A percentile compares a stretch with the other conserved stretches of the same genome.
Conservation (phyloP, 1,140 invertebrate species). For the Meloidogyne floridensis region DNA sequence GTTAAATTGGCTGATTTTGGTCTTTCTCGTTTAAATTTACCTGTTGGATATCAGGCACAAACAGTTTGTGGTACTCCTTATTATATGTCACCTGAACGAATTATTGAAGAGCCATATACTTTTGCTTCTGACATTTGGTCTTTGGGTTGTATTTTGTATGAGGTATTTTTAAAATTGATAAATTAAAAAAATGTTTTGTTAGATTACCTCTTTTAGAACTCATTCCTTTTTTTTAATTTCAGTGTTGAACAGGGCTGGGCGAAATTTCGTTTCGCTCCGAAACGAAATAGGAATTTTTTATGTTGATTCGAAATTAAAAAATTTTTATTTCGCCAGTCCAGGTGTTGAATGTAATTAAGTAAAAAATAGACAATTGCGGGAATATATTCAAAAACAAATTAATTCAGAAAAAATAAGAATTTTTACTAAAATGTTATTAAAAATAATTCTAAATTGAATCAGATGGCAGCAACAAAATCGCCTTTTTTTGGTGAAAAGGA, state of each 20-base stretch:
- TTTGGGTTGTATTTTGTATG: conserved; percentile 44
- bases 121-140: conserved; percentile 37
- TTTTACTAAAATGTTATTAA: neutral
- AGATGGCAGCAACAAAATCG: conserved; percentile 38
- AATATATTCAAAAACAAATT: too few species aligned
- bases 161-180: conserved; percentile 9
- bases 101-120: conserved; percentile 28
- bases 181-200: too few species aligned
- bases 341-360: too few species aligned
- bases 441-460: neutral
- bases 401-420: neutral
- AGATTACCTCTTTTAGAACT: too few species aligned
- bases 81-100: conserved; percentile 46
- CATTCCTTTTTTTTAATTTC: too few species aligned
- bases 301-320: too few species aligned
- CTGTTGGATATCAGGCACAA: conserved; percentile 11
- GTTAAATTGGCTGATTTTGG: conserved; percentile 44
- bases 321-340: too few species aligned
- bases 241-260: too few species aligned
- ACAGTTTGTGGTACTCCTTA: conserved; percentile 47
- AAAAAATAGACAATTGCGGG: too few species aligned
- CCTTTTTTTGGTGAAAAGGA: conserved; percentile 37
- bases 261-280: too few species aligned
- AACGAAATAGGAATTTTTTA: too few species aligned
- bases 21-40: conserved; percentile 32